phyloP scores from a whole-genome alignment of 2,797 vertebrate genomes.

The Chaetodon trifasciatus region DNA sequence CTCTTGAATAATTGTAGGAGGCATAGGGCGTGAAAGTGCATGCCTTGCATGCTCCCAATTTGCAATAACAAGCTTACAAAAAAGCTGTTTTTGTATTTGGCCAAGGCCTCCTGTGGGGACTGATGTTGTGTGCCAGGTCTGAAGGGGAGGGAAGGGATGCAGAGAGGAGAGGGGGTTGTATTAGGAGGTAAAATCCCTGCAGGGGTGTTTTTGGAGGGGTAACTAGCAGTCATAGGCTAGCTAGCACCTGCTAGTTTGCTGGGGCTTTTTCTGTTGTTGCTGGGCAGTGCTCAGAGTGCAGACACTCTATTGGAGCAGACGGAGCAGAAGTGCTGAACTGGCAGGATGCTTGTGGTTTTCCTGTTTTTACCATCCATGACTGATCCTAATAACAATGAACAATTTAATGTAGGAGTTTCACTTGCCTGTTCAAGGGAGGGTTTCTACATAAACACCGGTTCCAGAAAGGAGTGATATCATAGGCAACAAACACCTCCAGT shows the following conservation, averaged over 20 bases:
- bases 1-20: conserved; percentile 73
- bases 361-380: conserved; percentile 67
- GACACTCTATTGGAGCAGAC: conserved; percentile 49
- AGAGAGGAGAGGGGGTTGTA: conserved; percentile 37
- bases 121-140: conserved; percentile 63
- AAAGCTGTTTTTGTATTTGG: conserved; percentile 73
- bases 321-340: conserved; percentile 66
- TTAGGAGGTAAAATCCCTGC: conserved; percentile 64
- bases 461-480: conserved; percentile 50
- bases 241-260: conserved; percentile 68
- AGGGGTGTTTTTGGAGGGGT: conserved; percentile 66
- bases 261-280: conserved; percentile 32
- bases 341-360: conserved; percentile 72
- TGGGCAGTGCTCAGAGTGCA: conserved; percentile 44
- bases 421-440: conserved; percentile 35
- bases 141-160: conserved; percentile 36
- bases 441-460: conserved; percentile 54
- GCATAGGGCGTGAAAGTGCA: conserved; percentile 70
- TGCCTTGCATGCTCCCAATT: conserved; percentile 66
- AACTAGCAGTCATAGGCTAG: conserved; percentile 70
- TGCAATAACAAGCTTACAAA: conserved; percentile 77
- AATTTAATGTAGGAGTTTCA: conserved; percentile 56
- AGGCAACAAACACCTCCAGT: conserved; percentile 28
- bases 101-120: conserved; percentile 59
- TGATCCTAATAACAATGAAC: conserved; percentile 43